Conservation (phyloP, 2,797 vertebrate genomes). For the Perodicticus potto region DNA sequence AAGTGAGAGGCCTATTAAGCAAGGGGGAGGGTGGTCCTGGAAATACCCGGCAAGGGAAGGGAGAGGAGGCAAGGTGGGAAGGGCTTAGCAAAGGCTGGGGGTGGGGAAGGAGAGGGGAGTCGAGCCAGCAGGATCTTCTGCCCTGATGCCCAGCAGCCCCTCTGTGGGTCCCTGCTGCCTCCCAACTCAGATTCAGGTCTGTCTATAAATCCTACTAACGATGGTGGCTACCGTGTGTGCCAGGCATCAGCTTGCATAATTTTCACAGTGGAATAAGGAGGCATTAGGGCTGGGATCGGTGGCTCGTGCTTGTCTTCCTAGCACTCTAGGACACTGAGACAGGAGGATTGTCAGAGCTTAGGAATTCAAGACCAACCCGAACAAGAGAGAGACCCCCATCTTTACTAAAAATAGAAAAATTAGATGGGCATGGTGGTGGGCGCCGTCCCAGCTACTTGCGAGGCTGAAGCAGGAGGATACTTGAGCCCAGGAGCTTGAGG, state of each 20-base stretch:
- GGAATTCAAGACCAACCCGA: too few relatives aligned
- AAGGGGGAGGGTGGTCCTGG: not conserved
- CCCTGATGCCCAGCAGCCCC: not conserved
- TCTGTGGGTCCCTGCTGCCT: not conserved
- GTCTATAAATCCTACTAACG: not conserved
- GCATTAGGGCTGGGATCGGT: too few relatives aligned
- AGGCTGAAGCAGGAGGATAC: too few relatives aligned
- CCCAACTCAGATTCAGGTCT: not conserved
- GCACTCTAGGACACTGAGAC: too few relatives aligned
- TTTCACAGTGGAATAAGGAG: not conserved
- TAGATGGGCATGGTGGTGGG: too few relatives aligned
- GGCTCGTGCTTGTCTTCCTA: too few relatives aligned
- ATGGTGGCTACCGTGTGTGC: not conserved
- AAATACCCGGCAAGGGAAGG: not conserved
- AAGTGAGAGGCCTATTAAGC: not conserved
- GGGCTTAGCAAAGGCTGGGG: not conserved
- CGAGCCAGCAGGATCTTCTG: too few relatives aligned
- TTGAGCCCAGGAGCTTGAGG: too few relatives aligned
- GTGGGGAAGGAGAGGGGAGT: not conserved
- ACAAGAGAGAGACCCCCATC: too few relatives aligned
- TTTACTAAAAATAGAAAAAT: too few relatives aligned
- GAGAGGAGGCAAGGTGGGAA: not conserved
- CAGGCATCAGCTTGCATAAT: not conserved
- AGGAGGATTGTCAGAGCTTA: too few relatives aligned
- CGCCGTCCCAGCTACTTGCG: too few relatives aligned